Conservation (phyloP, 2,888 invertebrate genomes). For the Diaphora mendica region DNA sequence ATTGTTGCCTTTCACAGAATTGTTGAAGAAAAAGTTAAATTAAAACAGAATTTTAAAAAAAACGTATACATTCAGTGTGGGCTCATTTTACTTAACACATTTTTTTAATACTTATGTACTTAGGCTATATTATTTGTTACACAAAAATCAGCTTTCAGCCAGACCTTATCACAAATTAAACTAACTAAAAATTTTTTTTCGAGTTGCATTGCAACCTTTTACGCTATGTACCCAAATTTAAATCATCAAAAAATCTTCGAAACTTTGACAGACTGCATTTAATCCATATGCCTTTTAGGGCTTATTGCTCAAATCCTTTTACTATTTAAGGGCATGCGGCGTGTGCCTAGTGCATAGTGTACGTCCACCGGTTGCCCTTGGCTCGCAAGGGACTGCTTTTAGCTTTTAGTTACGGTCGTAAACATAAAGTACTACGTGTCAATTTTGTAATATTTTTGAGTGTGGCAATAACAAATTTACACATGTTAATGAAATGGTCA, state of each 20-base stretch:
- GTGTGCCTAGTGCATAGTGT: conserved; percentile 43
- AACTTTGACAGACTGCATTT: conserved; percentile 25
- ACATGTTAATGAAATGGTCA: conserved; percentile 13
- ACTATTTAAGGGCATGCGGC: conserved; percentile 61
- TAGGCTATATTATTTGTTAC: too few relatives aligned
- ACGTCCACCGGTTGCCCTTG: conserved; percentile 66
- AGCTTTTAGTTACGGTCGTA: conserved; percentile 58
- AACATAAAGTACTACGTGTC: conserved; percentile 38
- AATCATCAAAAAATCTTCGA: conserved; percentile 26
- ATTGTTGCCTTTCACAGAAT: too few relatives aligned
- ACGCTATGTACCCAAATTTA: conserved; percentile 9
- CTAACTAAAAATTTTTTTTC: not conserved
- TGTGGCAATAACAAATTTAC: conserved; percentile 5
- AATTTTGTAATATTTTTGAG: conserved; percentile 35
- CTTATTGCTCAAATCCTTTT: conserved; percentile 64
- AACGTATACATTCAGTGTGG: too few relatives aligned
- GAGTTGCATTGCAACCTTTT: not conserved
- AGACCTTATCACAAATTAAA: not conserved
- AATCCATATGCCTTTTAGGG: conserved; percentile 48
- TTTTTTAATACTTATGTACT: too few relatives aligned
- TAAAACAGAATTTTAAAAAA: too few relatives aligned
- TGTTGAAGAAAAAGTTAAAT: too few relatives aligned
- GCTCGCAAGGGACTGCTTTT: conserved; percentile 61
- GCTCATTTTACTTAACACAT: too few relatives aligned
- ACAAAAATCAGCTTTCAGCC: not conserved